Percentiles rank a stretch among this genome's conserved stretches.
Conservation (phyloP, 2,888 invertebrate species). For the Exocentrus adspersus region DNA sequence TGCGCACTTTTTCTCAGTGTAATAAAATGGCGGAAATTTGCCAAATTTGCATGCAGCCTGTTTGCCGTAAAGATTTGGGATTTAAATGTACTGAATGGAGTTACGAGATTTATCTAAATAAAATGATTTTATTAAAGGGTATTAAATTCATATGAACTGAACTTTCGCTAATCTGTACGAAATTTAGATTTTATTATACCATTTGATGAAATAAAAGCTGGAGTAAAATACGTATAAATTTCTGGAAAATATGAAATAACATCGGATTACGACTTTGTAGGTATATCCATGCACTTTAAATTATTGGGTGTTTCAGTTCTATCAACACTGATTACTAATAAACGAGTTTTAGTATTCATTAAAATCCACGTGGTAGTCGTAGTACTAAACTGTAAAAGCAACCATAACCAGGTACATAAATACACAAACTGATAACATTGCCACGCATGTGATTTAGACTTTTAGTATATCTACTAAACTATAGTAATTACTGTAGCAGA, state of each 20-base stretch:
- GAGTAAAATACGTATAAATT: background rate
- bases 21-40: slow-evolving; percentile 31
- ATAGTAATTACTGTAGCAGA: too few relatives aligned
- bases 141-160: slow-evolving; percentile 6
- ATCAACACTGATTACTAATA: too few relatives aligned
- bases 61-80: slow-evolving; percentile 30
- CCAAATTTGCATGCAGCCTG: slow-evolving; percentile 28
- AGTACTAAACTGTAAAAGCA: too few relatives aligned
- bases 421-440: too few relatives aligned
- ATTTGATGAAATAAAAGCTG: background rate
- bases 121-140: slow-evolving; percentile 12
- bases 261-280: background rate
- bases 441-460: too few relatives aligned
- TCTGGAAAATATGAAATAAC: background rate
- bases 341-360: too few relatives aligned
- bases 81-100: slow-evolving; percentile 26
- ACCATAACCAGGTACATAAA: too few relatives aligned
- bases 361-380: too few relatives aligned
- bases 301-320: background rate
- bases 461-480: too few relatives aligned
- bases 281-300: background rate
- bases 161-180: background rate
- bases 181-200: background rate
- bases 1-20: slow-evolving; percentile 16
- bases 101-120: slow-evolving; percentile 29